Evolutionary conservation across 2,797 vertebrate species (phyloP).

Genomic region (Tokudaia muenninki): DNA sequence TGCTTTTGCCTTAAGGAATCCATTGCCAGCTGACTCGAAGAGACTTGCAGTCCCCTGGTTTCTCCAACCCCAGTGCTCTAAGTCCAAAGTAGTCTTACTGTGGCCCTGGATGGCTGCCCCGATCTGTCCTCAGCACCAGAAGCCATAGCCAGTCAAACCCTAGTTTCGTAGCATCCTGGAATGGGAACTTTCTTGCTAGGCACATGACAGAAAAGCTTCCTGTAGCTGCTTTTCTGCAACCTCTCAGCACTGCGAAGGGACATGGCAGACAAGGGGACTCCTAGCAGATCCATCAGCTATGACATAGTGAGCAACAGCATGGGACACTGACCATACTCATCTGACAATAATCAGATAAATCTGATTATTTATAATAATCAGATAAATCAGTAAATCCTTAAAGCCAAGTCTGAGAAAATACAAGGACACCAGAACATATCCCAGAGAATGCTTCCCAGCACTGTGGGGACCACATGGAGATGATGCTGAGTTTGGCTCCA

Average conservation of each 20-base stretch:
- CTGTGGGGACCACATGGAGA: neutral
- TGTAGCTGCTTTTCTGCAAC: neutral
- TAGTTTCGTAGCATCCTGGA: neutral
- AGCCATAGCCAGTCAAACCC: neutral
- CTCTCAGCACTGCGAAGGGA: neutral
- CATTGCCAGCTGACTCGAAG: neutral
- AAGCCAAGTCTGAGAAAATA: neutral
- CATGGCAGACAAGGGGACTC: neutral
- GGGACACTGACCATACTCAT: no score
- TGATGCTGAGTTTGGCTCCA: neutral
- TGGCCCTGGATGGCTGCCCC: neutral
- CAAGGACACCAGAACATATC: neutral
- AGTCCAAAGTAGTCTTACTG: neutral
- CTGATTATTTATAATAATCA: no score
- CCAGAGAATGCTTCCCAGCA: neutral
- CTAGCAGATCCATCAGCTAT: neutral
- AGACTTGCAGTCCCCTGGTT: neutral
- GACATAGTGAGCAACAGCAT: neutral
- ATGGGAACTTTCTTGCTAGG: neutral
- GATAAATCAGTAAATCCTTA: neutral
- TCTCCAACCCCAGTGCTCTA: neutral
- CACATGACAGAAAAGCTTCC: neutral
- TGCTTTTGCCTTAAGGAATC: slow-evolving; percentile 5
- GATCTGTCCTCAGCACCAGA: slow-evolving; percentile 11
- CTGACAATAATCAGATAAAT: no score